Base-by-base conservation (phyloP, 2,797 vertebrate genomes). In the Tamandua tetradactyla region DNA sequence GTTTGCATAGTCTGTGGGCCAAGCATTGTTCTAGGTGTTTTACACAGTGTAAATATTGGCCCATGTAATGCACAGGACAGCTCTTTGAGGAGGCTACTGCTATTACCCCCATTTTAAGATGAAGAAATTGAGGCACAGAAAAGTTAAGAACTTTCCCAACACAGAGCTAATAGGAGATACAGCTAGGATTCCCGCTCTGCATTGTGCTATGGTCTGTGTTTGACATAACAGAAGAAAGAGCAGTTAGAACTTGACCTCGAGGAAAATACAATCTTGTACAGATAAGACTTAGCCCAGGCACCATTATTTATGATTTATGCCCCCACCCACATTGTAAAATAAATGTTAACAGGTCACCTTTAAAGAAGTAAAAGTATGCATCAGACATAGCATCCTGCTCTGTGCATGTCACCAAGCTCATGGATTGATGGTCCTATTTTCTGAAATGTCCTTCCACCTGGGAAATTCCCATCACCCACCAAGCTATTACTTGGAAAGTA, bases 281-380 rank as follows among this genome's bases (percentile, higher is more conserved):
- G 76, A 76, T 87, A 89, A 59, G 15, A 81, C 47, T 69, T 87
- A 61, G 59, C 71, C 64, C 76, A 80, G 88, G 91, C 72, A 69
- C 20, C 22, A 78, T 87, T 74, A 91, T 89, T 95, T 91, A 87
- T 95, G 76, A 87, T 95, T 91, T 87, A 94, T 78, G 15, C 25
- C 55, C 68, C 55, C 55, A 32, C 79, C 74, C 22, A 22, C 49
- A 69, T 47, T 81, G 40, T 61, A 85, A 66, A 87, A 61, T 8
- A 44, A 92, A 89, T 72, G 35, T 72, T 93, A 87, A 27, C 64
- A 95, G 68, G 47, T 57, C 79, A 4, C 23, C 66, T 64, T 92
- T 64, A 94, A 96, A 94, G 35, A 91, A 40, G 61, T 81, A 13
- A 94, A 92, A 52, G 7, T 84, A 66, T 37, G 5, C 52, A 35